Conservation (phyloP, 2,113 vertebrate genomes). For the Rhizomys pruinosus region DNA sequence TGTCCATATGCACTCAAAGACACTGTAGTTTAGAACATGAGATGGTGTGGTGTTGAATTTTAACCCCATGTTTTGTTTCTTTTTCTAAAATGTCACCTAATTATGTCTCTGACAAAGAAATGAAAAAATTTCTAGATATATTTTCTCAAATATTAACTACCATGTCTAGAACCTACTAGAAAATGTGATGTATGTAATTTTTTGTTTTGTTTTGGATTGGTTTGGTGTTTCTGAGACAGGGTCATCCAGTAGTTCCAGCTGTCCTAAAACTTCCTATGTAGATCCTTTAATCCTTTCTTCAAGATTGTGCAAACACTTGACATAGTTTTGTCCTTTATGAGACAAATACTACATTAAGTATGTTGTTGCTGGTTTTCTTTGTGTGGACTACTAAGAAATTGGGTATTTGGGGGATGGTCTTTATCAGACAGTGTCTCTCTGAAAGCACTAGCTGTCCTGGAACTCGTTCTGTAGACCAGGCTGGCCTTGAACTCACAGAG, state of each 20-base stretch:
- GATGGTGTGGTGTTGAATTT: neutral
- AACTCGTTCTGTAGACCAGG: too few relatives aligned
- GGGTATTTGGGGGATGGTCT: too few relatives aligned
- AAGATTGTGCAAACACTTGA: neutral
- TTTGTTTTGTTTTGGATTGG: too few relatives aligned
- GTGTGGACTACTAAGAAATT: neutral
- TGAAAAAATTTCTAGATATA: neutral
- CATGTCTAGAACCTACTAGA: neutral
- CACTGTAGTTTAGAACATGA: neutral
- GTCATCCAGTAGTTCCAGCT: too few relatives aligned
- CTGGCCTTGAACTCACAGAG: too few relatives aligned
- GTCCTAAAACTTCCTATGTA: too few relatives aligned
- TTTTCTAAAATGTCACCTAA: neutral
- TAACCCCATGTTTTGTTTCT: neutral
- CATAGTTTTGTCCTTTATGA: neutral
- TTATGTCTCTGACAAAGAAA: neutral
- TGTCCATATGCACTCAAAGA: neutral
- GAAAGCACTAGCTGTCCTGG: too few relatives aligned
- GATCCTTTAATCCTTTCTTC: slow-evolving; percentile 39
- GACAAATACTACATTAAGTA: slow-evolving; percentile 34
- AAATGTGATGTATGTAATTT: neutral
- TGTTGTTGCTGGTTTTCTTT: neutral
- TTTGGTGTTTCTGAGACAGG: too few relatives aligned
- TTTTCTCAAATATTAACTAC: neutral
- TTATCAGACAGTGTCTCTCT: too few relatives aligned